Evolutionary conservation across 92 coral and sea anemone species (phyloP).

Genomic region (Epizoanthus fatuus): DNA sequence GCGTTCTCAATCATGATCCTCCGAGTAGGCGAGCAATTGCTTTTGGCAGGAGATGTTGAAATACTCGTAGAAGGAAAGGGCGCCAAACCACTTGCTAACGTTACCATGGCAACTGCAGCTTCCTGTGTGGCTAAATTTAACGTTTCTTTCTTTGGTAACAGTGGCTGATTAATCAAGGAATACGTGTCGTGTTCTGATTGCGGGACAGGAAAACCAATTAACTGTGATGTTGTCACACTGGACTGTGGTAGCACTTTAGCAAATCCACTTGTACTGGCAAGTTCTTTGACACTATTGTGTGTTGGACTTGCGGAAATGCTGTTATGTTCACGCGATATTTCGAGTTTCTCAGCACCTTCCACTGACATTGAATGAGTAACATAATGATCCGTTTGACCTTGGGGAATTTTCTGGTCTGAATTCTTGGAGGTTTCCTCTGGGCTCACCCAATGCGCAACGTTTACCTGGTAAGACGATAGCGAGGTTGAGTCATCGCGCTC

Average conservation of each 20-base stretch:
- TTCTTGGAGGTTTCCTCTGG: not conserved
- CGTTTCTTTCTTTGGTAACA: not conserved
- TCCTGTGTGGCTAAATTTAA: conserved; percentile 11
- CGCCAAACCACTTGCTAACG: conserved; percentile 12
- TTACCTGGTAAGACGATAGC: not conserved
- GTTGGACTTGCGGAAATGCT: not conserved
- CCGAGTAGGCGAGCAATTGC: not conserved
- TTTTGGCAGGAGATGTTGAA: not conserved
- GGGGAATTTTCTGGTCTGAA: not conserved
- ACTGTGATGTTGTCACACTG: not conserved
- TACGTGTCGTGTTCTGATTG: not conserved
- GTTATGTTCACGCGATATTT: not conserved
- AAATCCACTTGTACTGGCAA: not conserved
- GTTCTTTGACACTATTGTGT: not conserved
- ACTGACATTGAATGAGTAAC: not conserved
- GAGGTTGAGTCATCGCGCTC: not conserved
- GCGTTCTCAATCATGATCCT: not conserved
- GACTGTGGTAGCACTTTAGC: not conserved
- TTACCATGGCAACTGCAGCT: conserved; percentile 40
- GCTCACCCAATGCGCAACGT: not conserved
- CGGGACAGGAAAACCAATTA: no score
- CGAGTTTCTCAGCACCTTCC: not conserved
- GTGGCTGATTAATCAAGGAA: not conserved
- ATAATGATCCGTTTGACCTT: no score
- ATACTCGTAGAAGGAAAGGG: not conserved